Base-by-base conservation (phyloP, 2,113 vertebrate species). In the Oryzias melastigma region DNA sequence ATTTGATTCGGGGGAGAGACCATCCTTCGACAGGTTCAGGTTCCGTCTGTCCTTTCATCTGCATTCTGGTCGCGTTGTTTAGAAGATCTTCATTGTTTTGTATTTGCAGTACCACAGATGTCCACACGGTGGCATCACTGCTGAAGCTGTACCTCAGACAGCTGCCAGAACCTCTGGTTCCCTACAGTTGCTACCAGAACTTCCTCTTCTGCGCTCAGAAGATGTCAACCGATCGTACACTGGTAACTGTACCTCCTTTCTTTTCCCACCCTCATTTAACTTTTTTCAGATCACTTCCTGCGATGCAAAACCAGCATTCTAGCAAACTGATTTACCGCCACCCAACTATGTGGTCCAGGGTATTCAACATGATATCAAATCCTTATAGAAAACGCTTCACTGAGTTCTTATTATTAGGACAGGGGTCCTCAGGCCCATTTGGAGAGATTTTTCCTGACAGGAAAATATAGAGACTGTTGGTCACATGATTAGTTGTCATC, bases 91-190 rank as follows among this genome's bases (percentile, higher is more conserved):
- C 14, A 51, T 4, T 2, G 12, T 7, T 56, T 17, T 65, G 22
- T 60, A 53, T 72, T 69, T 77, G 72, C 82, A 93, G 92, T 67
- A 84, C 75, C 69, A 93, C 91, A 63, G 91, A 93, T 27, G 87
- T 93, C 68, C 91, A 93, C 72, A 92, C 92, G 2, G 92, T 93
- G 75, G 92, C 92, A 2, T 93, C 92, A 12, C 77, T 93, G 73
- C 77, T 93, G 62, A 93, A 92, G 73, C 87, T 93, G 13, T 93
- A 93, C 80, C 91, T 93, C 70, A 75, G 92, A 64, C 90, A 91
- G 75, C 82, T 93, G 58, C 92, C 92, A 1, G 91, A 93, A 75
- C 92, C 92, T 16, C 68, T 93, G 69, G 86, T 93, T 58, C 92
- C 92, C 17, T 90, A 90, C 76, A 78, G 79, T 15, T 65, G 72